Percentiles rank a stretch among this genome's conserved stretches.
phyloP scores from a whole-genome alignment of 2,888 invertebrate species.

The Lypha dubia region DNA sequence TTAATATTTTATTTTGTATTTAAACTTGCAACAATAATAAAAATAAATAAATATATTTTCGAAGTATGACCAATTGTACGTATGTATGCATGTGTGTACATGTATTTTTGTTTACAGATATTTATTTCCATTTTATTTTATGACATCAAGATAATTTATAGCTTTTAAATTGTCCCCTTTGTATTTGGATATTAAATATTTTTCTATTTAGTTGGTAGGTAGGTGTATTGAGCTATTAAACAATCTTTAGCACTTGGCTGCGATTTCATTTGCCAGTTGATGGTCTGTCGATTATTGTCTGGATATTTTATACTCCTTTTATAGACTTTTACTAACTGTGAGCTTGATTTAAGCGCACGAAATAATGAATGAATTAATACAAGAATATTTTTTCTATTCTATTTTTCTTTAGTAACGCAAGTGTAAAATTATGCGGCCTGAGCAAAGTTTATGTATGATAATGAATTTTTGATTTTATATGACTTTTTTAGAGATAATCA shows the following conservation, averaged over 20 bases:
- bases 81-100: not conserved
- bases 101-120: not conserved
- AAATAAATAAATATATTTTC: constrained; percentile 11
- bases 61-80: not conserved
- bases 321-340: constrained; percentile 45
- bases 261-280: constrained; percentile 16
- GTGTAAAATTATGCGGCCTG: constrained; percentile 32
- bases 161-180: constrained; percentile 66
- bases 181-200: constrained; percentile 31
- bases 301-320: constrained; percentile 45
- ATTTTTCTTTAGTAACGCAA: constrained; percentile 22
- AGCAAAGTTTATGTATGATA: constrained; percentile 27
- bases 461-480: constrained; percentile 9
- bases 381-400: not conserved
- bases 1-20: constrained; percentile 32
- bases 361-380: constrained; percentile 9
- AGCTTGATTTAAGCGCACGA: constrained; percentile 5
- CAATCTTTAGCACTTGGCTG: constrained; percentile 14
- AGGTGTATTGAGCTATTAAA: constrained; percentile 52
- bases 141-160: constrained; percentile 63
- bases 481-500: constrained; percentile 15
- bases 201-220: constrained; percentile 51
- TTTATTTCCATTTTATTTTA: constrained; percentile 60
- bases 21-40: constrained; percentile 49
- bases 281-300: constrained; percentile 34